Percentiles rank a stretch among this genome's conserved stretches.
Evolutionary conservation across 2,888 invertebrate species (phyloP).

Genomic region (Aporophyla lueneburgensis): DNA sequence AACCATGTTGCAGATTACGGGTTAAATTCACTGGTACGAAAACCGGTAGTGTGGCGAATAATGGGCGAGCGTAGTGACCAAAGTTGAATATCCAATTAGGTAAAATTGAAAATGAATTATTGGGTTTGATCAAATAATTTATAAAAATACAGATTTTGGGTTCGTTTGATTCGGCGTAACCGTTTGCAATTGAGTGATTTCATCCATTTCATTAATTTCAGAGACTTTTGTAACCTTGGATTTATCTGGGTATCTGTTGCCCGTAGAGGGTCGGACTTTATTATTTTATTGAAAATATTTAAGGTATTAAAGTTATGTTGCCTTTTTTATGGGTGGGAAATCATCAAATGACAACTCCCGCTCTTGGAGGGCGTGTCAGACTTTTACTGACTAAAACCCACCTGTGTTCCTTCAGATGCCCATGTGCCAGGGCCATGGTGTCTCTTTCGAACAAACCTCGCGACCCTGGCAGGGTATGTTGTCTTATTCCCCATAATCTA

Average conservation of each 20-base stretch:
- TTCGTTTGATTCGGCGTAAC: neutral
- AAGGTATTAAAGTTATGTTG: too few species aligned
- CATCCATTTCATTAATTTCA: neutral
- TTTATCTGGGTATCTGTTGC: neutral
- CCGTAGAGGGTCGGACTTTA: neutral
- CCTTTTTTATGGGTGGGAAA: too few species aligned
- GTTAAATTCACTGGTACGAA: conserved; percentile 29
- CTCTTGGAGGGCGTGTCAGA: too few species aligned
- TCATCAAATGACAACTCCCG: too few species aligned
- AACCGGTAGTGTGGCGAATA: conserved; percentile 17
- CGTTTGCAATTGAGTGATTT: neutral
- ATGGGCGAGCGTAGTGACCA: neutral
- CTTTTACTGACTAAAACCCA: too few species aligned
- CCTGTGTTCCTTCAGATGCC: too few species aligned
- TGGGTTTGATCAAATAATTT: neutral
- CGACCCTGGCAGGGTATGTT: too few species aligned
- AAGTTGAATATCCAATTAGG: conserved; percentile 23
- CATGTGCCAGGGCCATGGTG: too few species aligned
- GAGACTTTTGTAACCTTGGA: too few species aligned
- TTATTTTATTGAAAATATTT: neutral
- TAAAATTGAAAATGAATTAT: conserved; percentile 25
- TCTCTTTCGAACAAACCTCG: too few species aligned
- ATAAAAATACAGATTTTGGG: neutral
- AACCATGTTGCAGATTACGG: conserved; percentile 38
- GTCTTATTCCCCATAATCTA: too few species aligned